phyloP scores from a whole-genome alignment of 1,140 invertebrate species.

The Paraescarpia echinospica region DNA sequence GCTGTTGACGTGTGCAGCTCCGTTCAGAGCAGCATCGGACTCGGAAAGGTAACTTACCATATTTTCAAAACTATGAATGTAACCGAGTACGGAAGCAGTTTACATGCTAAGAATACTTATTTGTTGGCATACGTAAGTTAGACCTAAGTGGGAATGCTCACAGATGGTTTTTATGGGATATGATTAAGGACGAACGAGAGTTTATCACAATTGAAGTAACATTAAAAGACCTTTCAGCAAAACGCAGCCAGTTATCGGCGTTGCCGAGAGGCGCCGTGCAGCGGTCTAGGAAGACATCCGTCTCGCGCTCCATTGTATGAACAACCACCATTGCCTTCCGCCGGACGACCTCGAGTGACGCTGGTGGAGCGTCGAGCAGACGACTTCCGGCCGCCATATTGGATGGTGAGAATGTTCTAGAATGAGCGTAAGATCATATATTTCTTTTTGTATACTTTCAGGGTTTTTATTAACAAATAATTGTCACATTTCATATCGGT shows the following conservation, averaged over 20 bases:
- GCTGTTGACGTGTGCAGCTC: too few species aligned
- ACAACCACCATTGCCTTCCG: constrained; percentile 12
- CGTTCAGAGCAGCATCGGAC: too few species aligned
- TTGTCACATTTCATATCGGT: too few species aligned
- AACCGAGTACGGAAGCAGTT: too few species aligned
- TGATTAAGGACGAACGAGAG: background rate
- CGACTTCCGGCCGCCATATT: background rate
- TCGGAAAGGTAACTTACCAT: too few species aligned
- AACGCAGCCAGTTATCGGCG: background rate
- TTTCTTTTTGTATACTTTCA: background rate
- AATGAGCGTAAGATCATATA: background rate
- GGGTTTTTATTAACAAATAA: background rate
- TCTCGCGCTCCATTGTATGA: constrained; percentile 19
- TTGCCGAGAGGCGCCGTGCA: background rate
- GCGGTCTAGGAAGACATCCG: constrained; percentile 12
- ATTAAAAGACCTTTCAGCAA: background rate
- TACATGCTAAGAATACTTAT: too few species aligned
- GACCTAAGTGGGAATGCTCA: too few species aligned
- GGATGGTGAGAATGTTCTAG: background rate
- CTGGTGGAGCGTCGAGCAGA: background rate
- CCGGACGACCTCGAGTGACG: constrained; percentile 12
- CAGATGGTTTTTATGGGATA: background rate
- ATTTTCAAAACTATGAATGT: too few species aligned
- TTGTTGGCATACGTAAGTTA: too few species aligned
- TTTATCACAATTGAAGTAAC: background rate